Conservation (phyloP, 2,797 vertebrate genomes). For the Sebastes diaconus region DNA sequence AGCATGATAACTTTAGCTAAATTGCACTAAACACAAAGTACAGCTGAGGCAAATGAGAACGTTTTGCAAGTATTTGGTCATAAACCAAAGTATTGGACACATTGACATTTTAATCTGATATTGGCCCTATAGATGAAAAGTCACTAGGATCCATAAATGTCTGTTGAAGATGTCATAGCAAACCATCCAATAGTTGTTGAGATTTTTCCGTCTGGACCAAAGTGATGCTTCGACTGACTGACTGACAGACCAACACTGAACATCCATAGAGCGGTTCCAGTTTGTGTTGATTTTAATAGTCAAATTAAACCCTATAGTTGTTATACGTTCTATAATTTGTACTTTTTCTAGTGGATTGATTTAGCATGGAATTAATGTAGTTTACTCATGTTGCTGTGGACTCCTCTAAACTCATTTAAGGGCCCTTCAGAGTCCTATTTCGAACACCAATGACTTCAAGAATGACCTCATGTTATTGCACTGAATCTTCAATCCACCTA, state of each 20-base stretch:
- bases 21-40: too few relatives aligned
- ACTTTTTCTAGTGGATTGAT: neutral
- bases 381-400: neutral
- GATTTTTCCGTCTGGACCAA: neutral
- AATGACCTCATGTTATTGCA: constrained; percentile 56
- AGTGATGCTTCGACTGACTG: neutral
- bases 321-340: neutral
- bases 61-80: neutral
- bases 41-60: too few relatives aligned
- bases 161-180: neutral
- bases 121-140: neutral
- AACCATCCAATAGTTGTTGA: neutral
- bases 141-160: neutral
- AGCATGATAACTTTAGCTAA: too few relatives aligned
- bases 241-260: neutral
- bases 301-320: neutral
- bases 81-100: neutral
- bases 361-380: neutral
- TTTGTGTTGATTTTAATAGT: neutral
- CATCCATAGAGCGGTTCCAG: neutral
- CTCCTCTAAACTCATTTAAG: neutral
- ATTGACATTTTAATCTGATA: neutral
- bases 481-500: constrained; percentile 47
- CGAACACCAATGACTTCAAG: constrained; percentile 25
- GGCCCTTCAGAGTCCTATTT: neutral